Evolutionary conservation across 2,797 vertebrate species (phyloP).

Genomic region (Limnodromus scolopaceus): DNA sequence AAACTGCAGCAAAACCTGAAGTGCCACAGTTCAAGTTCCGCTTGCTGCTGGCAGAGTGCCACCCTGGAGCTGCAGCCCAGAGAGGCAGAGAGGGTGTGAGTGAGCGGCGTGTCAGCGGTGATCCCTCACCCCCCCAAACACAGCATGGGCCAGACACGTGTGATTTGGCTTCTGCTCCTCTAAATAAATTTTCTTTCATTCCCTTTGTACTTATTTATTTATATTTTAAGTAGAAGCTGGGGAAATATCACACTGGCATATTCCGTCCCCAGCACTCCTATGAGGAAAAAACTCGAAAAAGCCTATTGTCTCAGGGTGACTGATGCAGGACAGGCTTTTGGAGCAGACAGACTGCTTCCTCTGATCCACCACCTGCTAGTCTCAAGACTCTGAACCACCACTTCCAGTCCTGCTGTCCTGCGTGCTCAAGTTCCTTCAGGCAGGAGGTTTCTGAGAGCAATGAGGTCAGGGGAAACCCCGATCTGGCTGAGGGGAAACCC

Average conservation of each 20-base stretch:
- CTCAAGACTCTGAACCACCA: slow-evolving; percentile 11
- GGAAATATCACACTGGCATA: not conserved
- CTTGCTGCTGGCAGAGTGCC: slow-evolving; percentile 47
- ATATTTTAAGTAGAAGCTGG: not conserved
- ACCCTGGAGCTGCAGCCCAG: not conserved
- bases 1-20: slow-evolving; percentile 67
- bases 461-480: slow-evolving; percentile 66
- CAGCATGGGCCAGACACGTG: not conserved
- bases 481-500: slow-evolving; percentile 60
- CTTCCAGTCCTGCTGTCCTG: slow-evolving; percentile 30
- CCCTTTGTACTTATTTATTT: not conserved
- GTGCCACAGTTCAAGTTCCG: slow-evolving; percentile 42
- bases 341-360: not conserved
- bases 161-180: not conserved
- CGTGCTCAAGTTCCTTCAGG: slow-evolving; percentile 13
- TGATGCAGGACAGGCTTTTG: not conserved
- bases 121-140: not conserved
- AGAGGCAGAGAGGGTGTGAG: not conserved
- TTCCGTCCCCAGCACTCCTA: not conserved
- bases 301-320: not conserved
- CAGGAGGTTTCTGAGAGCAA: slow-evolving; percentile 39
- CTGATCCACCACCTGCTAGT: not conserved
- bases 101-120: accelerated
- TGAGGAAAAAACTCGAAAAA: not conserved
- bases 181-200: not conserved